Evolutionary conservation across 2,888 invertebrate genomes (phyloP), one percentile per base, ranked within the genome.

Genomic region (Drosophila fulvimacula): DNA sequence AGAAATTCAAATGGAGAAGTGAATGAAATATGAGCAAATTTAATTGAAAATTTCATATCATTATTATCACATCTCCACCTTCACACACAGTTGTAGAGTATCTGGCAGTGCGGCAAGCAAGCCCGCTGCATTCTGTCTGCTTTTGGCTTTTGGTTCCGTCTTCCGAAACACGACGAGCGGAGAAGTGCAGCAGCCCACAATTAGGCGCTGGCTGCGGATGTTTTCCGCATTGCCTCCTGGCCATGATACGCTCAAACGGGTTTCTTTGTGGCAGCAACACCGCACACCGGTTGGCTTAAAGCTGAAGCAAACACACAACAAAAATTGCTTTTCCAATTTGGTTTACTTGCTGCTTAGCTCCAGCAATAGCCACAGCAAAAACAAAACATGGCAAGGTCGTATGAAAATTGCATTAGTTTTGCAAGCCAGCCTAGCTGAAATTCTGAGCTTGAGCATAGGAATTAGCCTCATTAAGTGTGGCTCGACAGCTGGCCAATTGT

Each of bases 191-290:
- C 78, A 75, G 69, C 59, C 69, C 79, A 79, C 84, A 73, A 84
- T 87, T 87, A 82, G 85, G 34, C 73, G 59, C 70, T 55, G 49
- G 65, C 69, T 55, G 38, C 82, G 75, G 58, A 71, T 61, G 65
- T 75, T 69, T 81, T 81, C 81, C 81, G 81, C 81, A 81, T 84
- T 80, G 69, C 73, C 79, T 60, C 76, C 61, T 68, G 62, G 51
- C 65, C 79, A 78, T 71, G 83, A 64, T 70, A 74, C 66, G 77
- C 58, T 60, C 58, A 69, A 86, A 86, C 82, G 81, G 60, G 82
- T 88, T 88, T 88, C 46, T 30, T 49, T 24, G 27, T 19, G 38
- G 24, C 53, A 39, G 44, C 59, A 36, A 4, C 30, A 30, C 61
- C 9, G 34, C 3, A 13, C 55, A 42, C 38, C 56, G 56, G 27